Conservation (phyloP, 2,797 vertebrate species). For the Ara ararauna region DNA sequence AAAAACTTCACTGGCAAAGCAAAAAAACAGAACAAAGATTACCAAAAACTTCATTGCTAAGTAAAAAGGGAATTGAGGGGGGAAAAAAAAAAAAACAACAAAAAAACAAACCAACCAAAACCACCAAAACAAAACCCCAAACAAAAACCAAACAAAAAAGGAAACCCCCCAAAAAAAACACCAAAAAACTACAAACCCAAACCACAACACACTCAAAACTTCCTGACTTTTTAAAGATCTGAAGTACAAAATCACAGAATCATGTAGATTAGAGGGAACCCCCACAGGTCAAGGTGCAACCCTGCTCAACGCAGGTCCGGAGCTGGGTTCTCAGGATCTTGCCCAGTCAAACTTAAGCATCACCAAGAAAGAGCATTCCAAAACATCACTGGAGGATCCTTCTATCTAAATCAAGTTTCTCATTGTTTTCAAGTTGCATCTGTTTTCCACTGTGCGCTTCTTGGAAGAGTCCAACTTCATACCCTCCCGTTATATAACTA, state of each 20-base stretch:
- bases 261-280: fast-evolving
- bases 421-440: not conserved
- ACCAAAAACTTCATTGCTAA: not conserved
- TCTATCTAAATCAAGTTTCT: not conserved
- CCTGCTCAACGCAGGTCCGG: not conserved
- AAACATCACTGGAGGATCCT: not conserved
- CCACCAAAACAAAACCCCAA: not conserved
- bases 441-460: not conserved
- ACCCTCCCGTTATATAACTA: not conserved
- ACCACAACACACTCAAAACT: not conserved
- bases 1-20: not conserved
- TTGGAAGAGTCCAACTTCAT: not conserved
- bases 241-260: not conserved
- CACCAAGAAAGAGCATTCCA: not conserved
- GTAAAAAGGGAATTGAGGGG: not conserved
- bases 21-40: not conserved
- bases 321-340: not conserved
- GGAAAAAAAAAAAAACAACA: no score
- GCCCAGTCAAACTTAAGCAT: not conserved
- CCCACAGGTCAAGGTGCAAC: not conserved
- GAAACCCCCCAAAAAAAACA: not conserved
- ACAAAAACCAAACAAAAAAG: not conserved
- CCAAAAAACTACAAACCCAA: not conserved
- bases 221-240: not conserved
- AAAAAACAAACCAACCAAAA: no score